Base-by-base conservation (phyloP, 2,888 invertebrate species). In the Ennomos quercinarius region DNA sequence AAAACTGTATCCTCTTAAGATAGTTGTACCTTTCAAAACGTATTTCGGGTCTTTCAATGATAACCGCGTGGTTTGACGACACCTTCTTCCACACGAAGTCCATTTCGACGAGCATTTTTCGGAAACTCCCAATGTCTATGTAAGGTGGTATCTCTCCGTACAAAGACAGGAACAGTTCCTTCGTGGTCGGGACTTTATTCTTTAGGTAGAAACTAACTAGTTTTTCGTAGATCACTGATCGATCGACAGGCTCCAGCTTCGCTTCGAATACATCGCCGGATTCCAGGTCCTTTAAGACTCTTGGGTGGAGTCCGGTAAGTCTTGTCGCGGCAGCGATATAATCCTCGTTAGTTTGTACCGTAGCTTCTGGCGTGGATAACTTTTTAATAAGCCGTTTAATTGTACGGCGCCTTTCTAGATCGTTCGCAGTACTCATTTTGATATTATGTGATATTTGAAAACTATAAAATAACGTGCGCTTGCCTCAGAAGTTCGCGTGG, bases 31-130 rank as follows among this genome's bases (percentile, higher is more conserved):
- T 76, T 54, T 84, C 81, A 1, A 74, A 79, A 1, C 66, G 68
- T 2, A 81, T 63, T 6, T 47, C 11, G 0, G 84, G 84, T 9
- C 71, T 74, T 54, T 86, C 86, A 0, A 80, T 66, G 2, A 85
- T 66, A 0, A 76, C 74, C n/a, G 66, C 66, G 3, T 11, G 9
- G 0, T 56, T 41, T 0, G 38, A 4, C 0, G 35, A 9, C 4
- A 74, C 39, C 9, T 65, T 68, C 44, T 74, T 70, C 82, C 80
- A 83, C 9, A 77, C 62, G 48, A 78, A 85, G 0, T 72, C 80
- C 61, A 77, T 67, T 58, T 76, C 76, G 0, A 68, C 42, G 0
- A 84, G 69, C 6, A 71, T 53, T 57, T 72, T 80, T 39, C 78
- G 68, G 12, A 84, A 83, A 0, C 35, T 54, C 0, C 57, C 62